A percentile compares a stretch with the other conserved stretches of the same genome.
phyloP scores from a whole-genome alignment of 2,113 vertebrate species.

The Regulus satrapa region DNA sequence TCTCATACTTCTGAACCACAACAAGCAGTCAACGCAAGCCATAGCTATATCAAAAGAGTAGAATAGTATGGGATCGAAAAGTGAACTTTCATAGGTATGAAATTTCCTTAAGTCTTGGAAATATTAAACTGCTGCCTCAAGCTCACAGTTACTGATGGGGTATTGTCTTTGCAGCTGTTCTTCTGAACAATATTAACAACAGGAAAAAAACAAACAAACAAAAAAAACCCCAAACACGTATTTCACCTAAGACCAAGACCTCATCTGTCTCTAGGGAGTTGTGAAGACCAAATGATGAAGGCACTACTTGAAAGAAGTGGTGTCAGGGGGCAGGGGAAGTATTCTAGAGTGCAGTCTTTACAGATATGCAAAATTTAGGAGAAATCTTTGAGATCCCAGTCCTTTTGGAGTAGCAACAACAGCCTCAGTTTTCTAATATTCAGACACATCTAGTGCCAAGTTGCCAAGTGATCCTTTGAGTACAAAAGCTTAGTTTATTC shows the following conservation, averaged over 20 bases:
- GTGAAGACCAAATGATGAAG: background rate
- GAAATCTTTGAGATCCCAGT: background rate
- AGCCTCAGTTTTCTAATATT: background rate
- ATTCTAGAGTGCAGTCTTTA: background rate
- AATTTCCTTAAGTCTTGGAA: background rate
- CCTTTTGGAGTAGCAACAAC: background rate
- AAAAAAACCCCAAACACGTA: accelerated
- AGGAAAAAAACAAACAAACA: background rate
- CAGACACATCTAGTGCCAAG: background rate
- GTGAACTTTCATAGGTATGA: accelerated
- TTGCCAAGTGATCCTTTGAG: background rate
- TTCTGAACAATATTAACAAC: background rate
- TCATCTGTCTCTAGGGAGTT: background rate
- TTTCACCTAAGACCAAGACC: background rate
- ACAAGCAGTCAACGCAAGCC: accelerated
- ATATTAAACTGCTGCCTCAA: background rate
- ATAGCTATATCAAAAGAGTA: background rate
- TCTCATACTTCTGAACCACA: background rate
- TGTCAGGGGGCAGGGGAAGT: background rate
- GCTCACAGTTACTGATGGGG: background rate
- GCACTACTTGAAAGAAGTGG: background rate
- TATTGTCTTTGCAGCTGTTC: background rate
- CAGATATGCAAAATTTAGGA: background rate
- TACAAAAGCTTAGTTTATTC: background rate
- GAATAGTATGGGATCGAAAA: background rate